Evolutionary conservation across 2,888 invertebrate species (phyloP).

Genomic region (Ochropleura plecta): DNA sequence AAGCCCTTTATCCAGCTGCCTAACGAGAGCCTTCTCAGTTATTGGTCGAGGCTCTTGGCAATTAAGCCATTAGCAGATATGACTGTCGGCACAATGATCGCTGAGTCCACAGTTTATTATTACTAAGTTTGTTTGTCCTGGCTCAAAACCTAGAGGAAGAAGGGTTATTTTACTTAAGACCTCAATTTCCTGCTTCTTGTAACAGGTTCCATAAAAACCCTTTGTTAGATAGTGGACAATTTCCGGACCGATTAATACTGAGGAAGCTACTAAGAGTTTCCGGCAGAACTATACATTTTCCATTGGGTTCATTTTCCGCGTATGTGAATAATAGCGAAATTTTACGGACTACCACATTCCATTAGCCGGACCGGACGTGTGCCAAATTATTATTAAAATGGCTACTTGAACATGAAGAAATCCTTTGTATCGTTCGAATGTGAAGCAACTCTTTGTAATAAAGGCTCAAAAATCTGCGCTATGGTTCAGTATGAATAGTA

Average conservation of each 20-base stretch:
- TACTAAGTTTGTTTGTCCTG: neutral
- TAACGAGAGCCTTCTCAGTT: no score
- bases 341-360: conserved; percentile 49
- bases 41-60: no score
- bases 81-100: no score
- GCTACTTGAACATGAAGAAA: neutral
- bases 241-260: conserved; percentile 44
- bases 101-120: no score
- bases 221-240: conserved; percentile 23
- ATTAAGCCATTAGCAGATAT: no score
- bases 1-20: no score
- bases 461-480: neutral
- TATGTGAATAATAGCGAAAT: conserved; percentile 48
- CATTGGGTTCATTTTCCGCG: conserved; percentile 19
- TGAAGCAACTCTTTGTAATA: neutral
- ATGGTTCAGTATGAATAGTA: neutral
- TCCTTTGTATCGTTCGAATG: conserved; percentile 12
- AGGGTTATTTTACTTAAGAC: neutral
- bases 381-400: conserved; percentile 42
- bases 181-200: conserved; percentile 20
- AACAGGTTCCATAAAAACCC: neutral
- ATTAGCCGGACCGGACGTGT: conserved; percentile 38
- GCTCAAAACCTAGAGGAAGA: neutral
- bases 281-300: conserved; percentile 18
- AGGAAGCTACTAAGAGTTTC: conserved; percentile 21